Evolutionary conservation across 2,113 vertebrate species (phyloP).

Genomic region (Meles meles): DNA sequence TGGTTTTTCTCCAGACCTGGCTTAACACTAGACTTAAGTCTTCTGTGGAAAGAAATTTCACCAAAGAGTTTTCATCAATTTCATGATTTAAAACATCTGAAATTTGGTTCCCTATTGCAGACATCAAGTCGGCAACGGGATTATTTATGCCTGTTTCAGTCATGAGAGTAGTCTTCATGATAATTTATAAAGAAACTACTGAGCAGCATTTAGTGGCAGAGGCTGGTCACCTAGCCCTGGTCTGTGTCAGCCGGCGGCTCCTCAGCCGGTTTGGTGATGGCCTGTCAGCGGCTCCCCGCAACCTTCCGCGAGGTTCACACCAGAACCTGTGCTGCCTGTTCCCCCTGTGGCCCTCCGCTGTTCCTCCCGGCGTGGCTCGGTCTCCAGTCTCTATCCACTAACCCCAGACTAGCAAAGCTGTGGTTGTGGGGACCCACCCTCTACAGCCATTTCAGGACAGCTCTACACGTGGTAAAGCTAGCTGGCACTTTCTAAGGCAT

Average conservation of each 20-base stretch:
- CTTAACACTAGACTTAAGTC: neutral
- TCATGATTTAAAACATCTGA: neutral
- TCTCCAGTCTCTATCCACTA: neutral
- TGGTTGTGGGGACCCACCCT: neutral
- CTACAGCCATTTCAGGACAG: neutral
- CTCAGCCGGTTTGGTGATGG: neutral
- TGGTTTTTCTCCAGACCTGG: neutral
- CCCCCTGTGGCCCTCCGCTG: neutral
- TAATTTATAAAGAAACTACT: neutral
- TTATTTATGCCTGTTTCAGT: neutral
- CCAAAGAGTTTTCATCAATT: neutral
- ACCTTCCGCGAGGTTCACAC: neutral
- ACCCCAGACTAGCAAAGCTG: neutral
- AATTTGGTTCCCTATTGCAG: neutral
- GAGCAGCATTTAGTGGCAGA: neutral
- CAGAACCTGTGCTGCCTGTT: neutral
- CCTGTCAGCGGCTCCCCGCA: neutral
- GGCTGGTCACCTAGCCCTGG: neutral
- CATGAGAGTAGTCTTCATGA: neutral
- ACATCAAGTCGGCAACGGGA: neutral
- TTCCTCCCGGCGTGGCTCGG: rapidly evolving
- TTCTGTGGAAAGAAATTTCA: neutral
- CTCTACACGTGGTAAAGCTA: neutral
- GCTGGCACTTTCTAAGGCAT: neutral
- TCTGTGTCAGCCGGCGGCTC: neutral